phyloP scores from a whole-genome alignment of 2,888 invertebrate species.

The Odontothrips loti region DNA sequence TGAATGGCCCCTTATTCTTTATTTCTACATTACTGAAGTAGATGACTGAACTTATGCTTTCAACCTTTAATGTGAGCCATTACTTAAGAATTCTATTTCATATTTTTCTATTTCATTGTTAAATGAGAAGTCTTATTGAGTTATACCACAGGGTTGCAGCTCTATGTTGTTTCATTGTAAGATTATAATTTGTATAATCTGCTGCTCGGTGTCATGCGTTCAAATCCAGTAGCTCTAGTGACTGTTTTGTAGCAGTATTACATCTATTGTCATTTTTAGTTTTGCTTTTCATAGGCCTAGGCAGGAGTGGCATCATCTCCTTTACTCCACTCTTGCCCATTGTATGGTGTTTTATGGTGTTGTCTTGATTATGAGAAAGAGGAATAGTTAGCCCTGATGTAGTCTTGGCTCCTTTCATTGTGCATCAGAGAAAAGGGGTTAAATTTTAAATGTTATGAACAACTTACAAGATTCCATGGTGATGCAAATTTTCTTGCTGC shows the following conservation, averaged over 20 bases:
- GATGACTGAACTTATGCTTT: conserved; percentile 6
- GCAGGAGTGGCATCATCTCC: too few species aligned
- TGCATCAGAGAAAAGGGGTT: too few species aligned
- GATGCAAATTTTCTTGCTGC: too few species aligned
- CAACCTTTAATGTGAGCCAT: not conserved
- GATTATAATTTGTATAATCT: not conserved
- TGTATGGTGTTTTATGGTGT: not conserved
- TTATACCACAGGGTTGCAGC: not conserved
- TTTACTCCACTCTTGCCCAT: not conserved
- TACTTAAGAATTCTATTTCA: not conserved
- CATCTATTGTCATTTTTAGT: not conserved
- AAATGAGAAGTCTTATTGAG: not conserved
- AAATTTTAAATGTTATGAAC: too few species aligned
- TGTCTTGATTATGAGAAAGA: not conserved
- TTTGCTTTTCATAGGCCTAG: too few species aligned
- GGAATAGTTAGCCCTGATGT: too few species aligned
- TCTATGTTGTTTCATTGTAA: not conserved
- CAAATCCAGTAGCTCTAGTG: not conserved
- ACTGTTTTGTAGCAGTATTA: not conserved
- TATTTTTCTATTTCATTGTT: conserved; percentile 24
- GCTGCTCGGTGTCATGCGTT: not conserved
- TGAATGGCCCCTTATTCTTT: too few species aligned
- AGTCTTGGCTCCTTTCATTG: too few species aligned
- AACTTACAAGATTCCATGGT: too few species aligned
- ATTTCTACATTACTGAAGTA: not conserved